A percentile compares a stretch with the other conserved stretches of the same genome.
Evolutionary conservation across 1,140 invertebrate species (phyloP).

Genomic region (Cyclargus thomasi): DNA sequence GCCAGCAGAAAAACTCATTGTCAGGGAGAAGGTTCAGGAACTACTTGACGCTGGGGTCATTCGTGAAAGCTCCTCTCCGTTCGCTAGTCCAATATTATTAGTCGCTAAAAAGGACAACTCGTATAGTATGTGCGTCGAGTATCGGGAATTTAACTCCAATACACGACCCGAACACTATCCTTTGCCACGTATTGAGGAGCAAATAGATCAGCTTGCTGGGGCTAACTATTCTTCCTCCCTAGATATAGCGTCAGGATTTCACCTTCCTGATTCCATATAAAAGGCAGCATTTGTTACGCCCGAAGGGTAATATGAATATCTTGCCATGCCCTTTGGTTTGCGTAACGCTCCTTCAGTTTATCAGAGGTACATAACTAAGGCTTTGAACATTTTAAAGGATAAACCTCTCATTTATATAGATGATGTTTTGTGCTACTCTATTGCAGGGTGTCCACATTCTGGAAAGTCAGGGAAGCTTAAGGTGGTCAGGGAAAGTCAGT

Average conservation of each 20-base stretch:
- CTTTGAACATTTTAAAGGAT: no score
- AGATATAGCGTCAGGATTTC: constrained; percentile 25
- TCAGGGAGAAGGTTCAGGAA: not conserved
- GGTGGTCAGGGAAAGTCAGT: no score
- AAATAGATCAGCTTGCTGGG: constrained; percentile 22
- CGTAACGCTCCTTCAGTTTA: no score
- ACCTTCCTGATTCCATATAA: constrained; percentile 20
- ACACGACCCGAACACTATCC: constrained; percentile 59
- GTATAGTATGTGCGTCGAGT: constrained; percentile 25
- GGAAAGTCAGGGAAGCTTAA: no score
- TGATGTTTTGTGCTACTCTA: no score
- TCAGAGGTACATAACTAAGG: no score
- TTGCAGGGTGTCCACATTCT: no score
- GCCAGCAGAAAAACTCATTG: constrained; percentile 12
- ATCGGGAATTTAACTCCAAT: constrained; percentile 57
- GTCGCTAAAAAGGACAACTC: constrained; percentile 25
- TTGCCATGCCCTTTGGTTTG: no score
- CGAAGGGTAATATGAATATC: no score
- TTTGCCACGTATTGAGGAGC: constrained; percentile 44
- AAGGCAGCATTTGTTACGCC: constrained; percentile 18
- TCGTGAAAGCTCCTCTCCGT: constrained; percentile 25
- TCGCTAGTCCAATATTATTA: constrained; percentile 27
- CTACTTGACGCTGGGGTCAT: constrained; percentile 21
- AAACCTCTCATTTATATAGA: no score
- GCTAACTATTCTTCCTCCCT: constrained; percentile 17